phyloP scores from a whole-genome alignment of 1,140 invertebrate species.

The Sycophila sp. region DNA sequence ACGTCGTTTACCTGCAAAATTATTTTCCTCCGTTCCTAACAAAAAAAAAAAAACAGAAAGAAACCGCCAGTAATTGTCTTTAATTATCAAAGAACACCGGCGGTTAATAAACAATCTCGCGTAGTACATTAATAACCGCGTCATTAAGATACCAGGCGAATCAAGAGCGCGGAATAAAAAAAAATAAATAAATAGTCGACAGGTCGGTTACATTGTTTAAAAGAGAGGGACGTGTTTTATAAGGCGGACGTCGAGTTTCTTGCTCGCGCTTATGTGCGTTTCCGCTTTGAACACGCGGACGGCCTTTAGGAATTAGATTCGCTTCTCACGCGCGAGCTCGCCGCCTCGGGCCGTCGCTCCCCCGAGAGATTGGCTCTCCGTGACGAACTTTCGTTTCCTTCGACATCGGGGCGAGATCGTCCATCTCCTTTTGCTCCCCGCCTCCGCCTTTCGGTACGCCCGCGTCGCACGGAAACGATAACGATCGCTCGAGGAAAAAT shows the following conservation, averaged over 20 bases:
- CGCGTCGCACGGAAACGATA: conserved; percentile 10
- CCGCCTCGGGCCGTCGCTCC: background rate
- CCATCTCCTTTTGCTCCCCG: conserved; percentile 30
- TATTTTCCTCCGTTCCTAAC: too few relatives aligned
- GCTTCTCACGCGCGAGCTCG: conserved; percentile 37
- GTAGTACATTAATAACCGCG: background rate
- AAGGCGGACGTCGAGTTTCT: background rate
- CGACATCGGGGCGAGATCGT: conserved; percentile 28
- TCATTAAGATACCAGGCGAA: background rate
- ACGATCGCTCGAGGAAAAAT: background rate
- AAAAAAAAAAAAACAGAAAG: too few relatives aligned
- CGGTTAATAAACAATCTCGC: conserved; percentile 7
- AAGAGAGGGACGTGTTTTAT: background rate
- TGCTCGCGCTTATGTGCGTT: conserved; percentile 40
- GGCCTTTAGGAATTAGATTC: conserved; percentile 40
- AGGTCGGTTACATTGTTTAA: conserved; percentile 11
- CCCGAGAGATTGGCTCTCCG: background rate
- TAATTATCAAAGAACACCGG: background rate
- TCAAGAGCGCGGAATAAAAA: background rate
- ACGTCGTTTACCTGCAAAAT: too few relatives aligned
- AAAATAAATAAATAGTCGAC: conserved; percentile 2
- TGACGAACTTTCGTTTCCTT: conserved; percentile 14
- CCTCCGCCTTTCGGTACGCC: background rate
- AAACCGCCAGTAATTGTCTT: background rate
- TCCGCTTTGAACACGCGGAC: conserved; percentile 30